phyloP scores from a whole-genome alignment of 2,113 vertebrate genomes.

The Carollia perspicillata region DNA sequence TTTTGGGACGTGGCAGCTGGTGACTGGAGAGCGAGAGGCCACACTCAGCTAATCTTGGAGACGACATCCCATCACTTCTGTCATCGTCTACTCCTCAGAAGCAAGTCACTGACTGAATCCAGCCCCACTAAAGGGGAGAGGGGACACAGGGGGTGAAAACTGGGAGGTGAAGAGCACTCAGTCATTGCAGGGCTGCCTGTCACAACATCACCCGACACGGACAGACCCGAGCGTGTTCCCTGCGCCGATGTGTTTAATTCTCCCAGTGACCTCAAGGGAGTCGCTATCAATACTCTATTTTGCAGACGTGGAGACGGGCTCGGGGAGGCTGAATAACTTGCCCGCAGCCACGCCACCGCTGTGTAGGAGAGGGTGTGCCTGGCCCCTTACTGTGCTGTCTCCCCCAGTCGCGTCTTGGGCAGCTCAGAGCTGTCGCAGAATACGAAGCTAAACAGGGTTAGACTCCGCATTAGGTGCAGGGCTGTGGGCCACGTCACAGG shows the following conservation, averaged over 20 bases:
- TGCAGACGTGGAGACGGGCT: neutral
- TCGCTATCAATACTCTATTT: neutral
- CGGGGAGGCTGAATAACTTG: neutral
- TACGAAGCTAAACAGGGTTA: neutral
- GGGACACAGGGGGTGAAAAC: no score
- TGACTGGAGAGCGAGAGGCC: neutral
- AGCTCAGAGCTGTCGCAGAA: neutral
- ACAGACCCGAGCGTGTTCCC: neutral
- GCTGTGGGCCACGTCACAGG: neutral
- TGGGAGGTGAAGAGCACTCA: neutral
- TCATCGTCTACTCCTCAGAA: neutral
- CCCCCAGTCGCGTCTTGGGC: neutral
- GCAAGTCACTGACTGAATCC: neutral
- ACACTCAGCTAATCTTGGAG: neutral
- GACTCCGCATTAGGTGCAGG: no score
- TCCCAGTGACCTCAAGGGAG: neutral
- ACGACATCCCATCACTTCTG: neutral
- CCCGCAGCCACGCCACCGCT: neutral
- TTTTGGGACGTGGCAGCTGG: neutral
- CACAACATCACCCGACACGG: no score
- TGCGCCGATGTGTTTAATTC: neutral
- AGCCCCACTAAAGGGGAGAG: neutral
- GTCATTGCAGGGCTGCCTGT: neutral
- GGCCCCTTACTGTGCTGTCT: neutral
- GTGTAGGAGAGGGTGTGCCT: neutral